Percentiles rank a stretch among this genome's conserved stretches.
Conservation (phyloP, 2,797 vertebrate species). For the Darevskia mixta region DNA sequence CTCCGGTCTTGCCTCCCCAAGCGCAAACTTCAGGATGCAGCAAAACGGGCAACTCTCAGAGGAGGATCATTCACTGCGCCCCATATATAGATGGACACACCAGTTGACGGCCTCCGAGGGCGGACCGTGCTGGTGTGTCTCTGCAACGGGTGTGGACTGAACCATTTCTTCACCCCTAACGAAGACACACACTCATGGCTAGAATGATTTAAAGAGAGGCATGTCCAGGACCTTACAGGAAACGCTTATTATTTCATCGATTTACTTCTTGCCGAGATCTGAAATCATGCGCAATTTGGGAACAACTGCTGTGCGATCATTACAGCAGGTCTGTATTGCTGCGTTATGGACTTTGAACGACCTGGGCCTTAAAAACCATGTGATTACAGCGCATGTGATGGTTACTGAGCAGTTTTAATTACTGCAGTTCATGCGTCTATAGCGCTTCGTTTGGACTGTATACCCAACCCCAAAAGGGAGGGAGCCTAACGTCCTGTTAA, state of each 20-base stretch:
- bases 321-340: not conserved
- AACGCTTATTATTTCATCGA: not conserved
- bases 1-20: not conserved
- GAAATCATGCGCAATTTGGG: not conserved
- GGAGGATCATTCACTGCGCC: not conserved
- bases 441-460: not conserved
- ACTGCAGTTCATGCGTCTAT: not conserved
- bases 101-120: not conserved
- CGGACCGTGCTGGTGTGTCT: not conserved
- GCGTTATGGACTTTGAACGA: not conserved
- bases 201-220: not conserved
- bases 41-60: too few relatives aligned
- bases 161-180: not conserved
- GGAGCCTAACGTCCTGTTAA: not conserved
- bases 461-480: not conserved
- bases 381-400: not conserved
- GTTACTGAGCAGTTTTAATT: not conserved
- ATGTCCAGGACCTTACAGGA: not conserved
- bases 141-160: not conserved
- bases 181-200: not conserved
- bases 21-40: too few relatives aligned
- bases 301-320: not conserved
- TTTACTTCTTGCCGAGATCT: not conserved
- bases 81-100: not conserved
- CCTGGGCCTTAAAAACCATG: not conserved